phyloP scores from a whole-genome alignment of 2,888 invertebrate species.

The Hirtodrosophila confusa region DNA sequence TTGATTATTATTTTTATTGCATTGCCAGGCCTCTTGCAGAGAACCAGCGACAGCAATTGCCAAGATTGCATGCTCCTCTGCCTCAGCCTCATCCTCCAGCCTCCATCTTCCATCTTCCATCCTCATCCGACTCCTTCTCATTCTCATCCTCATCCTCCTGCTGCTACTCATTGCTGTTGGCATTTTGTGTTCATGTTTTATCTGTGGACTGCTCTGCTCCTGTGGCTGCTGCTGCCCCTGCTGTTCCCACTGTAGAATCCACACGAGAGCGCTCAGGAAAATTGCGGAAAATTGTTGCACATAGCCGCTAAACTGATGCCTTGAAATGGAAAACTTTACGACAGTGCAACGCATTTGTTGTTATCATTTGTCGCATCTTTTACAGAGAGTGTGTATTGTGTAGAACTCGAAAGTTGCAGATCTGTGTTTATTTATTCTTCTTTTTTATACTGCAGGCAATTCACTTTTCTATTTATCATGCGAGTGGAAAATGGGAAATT shows the following conservation, averaged over 20 bases:
- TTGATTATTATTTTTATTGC: slow-evolving; percentile 74
- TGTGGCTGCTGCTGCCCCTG: slow-evolving; percentile 21
- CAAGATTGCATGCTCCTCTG: slow-evolving; percentile 1
- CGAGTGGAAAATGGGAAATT: slow-evolving; percentile 51
- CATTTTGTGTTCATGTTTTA: slow-evolving; percentile 61
- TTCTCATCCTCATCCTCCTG: slow-evolving; percentile 7
- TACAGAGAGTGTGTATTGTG: slow-evolving; percentile 7
- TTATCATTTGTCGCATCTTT: slow-evolving; percentile 73
- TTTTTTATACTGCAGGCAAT: slow-evolving; percentile 57
- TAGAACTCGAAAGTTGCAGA: slow-evolving; percentile 49
- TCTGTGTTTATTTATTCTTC: slow-evolving; percentile 36
- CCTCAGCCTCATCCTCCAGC: no score
- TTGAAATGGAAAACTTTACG: slow-evolving; percentile 69
- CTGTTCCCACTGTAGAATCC: not conserved
- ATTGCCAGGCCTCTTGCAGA: slow-evolving; percentile 15
- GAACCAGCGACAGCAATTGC: slow-evolving; percentile 33
- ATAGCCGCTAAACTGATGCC: slow-evolving; percentile 57
- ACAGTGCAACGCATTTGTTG: slow-evolving; percentile 59
- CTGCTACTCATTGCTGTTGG: slow-evolving; percentile 37
- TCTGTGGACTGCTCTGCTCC: slow-evolving; percentile 51
- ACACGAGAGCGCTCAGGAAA: slow-evolving; percentile 45
- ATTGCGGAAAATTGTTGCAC: slow-evolving; percentile 67
- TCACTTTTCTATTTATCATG: slow-evolving; percentile 74
- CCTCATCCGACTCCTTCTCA: slow-evolving; percentile 10
- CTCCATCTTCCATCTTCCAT: not conserved